phyloP scores from a whole-genome alignment of 2,888 invertebrate species.

The Trichogramma evanescens region DNA sequence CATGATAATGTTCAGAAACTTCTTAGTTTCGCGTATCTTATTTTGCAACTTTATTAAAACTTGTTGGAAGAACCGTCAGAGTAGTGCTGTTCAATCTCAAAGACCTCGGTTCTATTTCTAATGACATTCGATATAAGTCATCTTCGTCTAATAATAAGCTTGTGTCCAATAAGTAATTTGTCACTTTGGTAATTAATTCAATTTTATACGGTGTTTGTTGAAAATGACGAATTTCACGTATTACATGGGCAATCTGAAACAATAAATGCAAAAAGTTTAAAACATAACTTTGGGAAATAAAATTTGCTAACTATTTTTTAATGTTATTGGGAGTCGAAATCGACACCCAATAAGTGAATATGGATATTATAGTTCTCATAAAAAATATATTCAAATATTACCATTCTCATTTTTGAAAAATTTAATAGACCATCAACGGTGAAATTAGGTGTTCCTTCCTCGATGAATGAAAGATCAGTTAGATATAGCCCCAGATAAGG shows the following conservation, averaged over 20 bases:
- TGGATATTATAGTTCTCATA: neutral
- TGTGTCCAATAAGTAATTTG: conserved; percentile 72
- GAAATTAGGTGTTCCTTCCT: conserved; percentile 86
- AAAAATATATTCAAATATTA: conserved; percentile 40
- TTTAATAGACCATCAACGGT: conserved; percentile 83
- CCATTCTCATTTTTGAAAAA: conserved; percentile 94
- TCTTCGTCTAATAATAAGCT: conserved; percentile 73
- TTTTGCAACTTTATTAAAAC: neutral
- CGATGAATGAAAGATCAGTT: conserved; percentile 85
- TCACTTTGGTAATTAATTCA: conserved; percentile 73
- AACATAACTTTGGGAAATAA: neutral
- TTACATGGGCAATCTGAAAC: conserved; percentile 82
- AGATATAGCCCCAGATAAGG: conserved; percentile 84
- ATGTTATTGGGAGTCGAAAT: no score
- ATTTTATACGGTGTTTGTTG: conserved; percentile 90
- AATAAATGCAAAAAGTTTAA: conserved; percentile 11
- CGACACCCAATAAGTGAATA: neutral
- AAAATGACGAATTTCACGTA: conserved; percentile 82
- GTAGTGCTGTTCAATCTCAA: conserved; percentile 52
- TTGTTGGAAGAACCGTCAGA: conserved; percentile 30
- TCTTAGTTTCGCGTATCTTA: no score
- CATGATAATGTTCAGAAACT: no score
- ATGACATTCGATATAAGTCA: conserved; percentile 70
- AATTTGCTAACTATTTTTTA: neutral
- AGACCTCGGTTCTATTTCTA: conserved; percentile 77